These are phyloP conservation scores for Caenorhabditis tropicalis DNA, from an alignment of 1,140 invertebrate species.

Conservation along the genomic window DNA sequence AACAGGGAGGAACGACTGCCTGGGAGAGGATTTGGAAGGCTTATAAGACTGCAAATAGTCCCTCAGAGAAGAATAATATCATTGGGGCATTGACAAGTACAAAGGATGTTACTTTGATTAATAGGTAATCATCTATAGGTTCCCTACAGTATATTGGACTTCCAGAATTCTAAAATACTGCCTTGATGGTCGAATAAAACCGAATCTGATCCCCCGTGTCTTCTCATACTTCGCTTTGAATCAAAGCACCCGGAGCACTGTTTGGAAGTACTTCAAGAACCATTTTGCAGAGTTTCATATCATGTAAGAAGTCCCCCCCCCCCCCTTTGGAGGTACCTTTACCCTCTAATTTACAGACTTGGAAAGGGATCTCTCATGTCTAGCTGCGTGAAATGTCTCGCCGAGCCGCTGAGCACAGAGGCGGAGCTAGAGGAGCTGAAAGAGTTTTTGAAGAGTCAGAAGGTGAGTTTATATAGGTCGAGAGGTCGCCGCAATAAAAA, in stretches of 20 bases:
- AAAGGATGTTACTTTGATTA: conserved; percentile 55
- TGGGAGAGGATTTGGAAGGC: conserved; percentile 62
- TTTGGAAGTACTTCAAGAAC: conserved; percentile 58
- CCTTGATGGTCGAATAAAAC: conserved; percentile 49
- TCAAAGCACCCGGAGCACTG: conserved; percentile 46
- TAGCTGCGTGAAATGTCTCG: conserved; percentile 16
- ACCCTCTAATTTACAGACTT: conserved; percentile 18
- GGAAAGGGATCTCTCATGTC: conserved; percentile 17
- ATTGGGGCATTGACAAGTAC: conserved; percentile 59
- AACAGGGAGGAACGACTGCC: conserved; percentile 53
- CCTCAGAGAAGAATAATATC: conserved; percentile 58
- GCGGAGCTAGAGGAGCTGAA: conserved; percentile 58
- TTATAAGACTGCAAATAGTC: conserved; percentile 54
- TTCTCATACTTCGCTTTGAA: conserved; percentile 57
- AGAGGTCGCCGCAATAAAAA: no score
- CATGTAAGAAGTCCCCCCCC: conserved; percentile 52
- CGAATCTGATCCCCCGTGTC: conserved; percentile 60
- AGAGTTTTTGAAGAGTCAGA: conserved; percentile 53
- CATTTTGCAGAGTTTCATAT: conserved; percentile 56
- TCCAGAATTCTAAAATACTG: conserved; percentile 56
- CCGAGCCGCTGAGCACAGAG: conserved; percentile 58
- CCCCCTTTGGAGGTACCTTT: neutral
- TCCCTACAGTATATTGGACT: neutral
- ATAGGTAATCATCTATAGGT: conserved; percentile 25
- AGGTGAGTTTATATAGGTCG: no score